Percentiles rank a stretch among this genome's conserved stretches.
phyloP scores from a whole-genome alignment of 2,888 invertebrate genomes.

The Amphiduros pacificus region DNA sequence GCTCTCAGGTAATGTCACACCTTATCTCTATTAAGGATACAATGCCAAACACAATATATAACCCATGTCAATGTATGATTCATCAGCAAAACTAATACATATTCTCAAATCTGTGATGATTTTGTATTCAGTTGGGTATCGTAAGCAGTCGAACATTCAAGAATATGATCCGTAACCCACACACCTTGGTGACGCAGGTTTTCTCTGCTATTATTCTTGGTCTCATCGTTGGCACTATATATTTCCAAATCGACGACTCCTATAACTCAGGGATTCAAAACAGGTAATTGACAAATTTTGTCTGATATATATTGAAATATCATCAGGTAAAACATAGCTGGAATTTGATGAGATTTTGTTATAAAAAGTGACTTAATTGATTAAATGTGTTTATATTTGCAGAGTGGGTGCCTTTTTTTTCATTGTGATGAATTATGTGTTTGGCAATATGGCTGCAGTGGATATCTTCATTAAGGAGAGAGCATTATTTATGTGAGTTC shows the following conservation, averaged over 20 bases:
- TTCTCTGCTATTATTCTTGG: conserved; percentile 51
- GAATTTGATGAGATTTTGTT: no score
- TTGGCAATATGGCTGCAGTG: conserved; percentile 57
- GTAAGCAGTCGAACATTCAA: conserved; percentile 40
- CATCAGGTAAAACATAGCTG: no score
- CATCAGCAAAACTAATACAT: no score
- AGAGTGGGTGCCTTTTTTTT: conserved; percentile 60
- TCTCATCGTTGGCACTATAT: conserved; percentile 56
- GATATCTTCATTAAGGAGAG: conserved; percentile 59
- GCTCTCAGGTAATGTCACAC: no score
- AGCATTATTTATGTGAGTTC: conserved; percentile 56
- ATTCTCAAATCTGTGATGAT: no score
- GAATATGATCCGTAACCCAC: conserved; percentile 55
- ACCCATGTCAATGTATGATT: no score
- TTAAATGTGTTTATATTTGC: no score
- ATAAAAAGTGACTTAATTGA: no score
- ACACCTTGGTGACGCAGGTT: conserved; percentile 32
- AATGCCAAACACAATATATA: no score
- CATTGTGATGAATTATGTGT: conserved; percentile 58
- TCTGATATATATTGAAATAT: background rate
- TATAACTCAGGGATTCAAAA: conserved; percentile 53
- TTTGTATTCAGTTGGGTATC: conserved; percentile 28
- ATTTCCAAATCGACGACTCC: conserved; percentile 49
- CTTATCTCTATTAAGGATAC: no score
- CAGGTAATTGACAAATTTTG: conserved; percentile 38